Evolutionary conservation across 2,113 vertebrate genomes (phyloP).

Genomic region (Heterotilapia buettikoferi): DNA sequence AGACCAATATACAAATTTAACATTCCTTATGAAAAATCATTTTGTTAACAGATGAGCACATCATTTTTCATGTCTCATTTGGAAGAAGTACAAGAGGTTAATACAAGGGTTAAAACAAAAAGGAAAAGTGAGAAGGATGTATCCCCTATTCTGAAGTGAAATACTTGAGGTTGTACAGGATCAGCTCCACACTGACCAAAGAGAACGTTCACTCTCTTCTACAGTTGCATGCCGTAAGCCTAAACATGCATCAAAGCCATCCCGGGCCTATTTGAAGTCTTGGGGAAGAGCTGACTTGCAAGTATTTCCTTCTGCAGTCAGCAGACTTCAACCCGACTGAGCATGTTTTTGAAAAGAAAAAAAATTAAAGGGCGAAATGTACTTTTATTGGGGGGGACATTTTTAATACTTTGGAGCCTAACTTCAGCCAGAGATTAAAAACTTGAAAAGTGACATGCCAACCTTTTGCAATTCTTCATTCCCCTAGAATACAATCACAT

Average conservation of each 20-base stretch:
- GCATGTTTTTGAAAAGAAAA: background rate
- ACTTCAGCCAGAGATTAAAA: background rate
- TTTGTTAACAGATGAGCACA: background rate
- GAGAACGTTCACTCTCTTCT: background rate
- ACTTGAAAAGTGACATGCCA: background rate
- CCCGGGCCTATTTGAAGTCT: conserved; percentile 33
- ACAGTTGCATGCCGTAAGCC: conserved; percentile 29
- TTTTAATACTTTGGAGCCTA: background rate
- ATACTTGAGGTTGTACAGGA: background rate
- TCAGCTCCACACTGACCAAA: conserved; percentile 22
- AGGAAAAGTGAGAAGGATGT: background rate
- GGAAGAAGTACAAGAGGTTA: background rate
- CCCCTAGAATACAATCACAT: background rate
- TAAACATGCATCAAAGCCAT: conserved; percentile 50
- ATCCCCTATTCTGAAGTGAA: background rate
- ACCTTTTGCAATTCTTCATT: background rate
- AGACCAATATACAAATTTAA: background rate
- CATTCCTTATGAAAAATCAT: background rate
- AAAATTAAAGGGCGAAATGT: background rate
- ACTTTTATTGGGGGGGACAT: background rate
- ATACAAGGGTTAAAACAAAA: background rate
- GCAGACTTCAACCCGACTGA: conserved; percentile 15
- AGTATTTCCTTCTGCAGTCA: conserved; percentile 38
- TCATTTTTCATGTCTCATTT: background rate
- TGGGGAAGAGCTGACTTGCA: conserved; percentile 42